Base-by-base conservation (phyloP, 2,888 invertebrate genomes). In the Cremastobaeus sp. region DNA sequence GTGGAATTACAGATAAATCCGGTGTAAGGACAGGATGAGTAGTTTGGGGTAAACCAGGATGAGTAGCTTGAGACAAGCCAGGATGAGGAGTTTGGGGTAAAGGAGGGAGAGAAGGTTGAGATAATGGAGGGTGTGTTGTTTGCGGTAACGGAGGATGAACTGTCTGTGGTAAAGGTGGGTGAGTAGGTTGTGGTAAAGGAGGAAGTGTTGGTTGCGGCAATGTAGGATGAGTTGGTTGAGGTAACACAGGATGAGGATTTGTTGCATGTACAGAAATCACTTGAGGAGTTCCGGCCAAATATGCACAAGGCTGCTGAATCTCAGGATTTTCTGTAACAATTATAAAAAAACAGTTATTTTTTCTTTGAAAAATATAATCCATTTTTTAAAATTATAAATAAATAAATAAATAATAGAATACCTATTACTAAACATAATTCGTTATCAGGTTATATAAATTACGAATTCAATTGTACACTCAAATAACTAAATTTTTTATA, bases 271-370 rank as follows among this genome's bases (percentile, higher is more conserved):
- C 62, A 3, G 65, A 20, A n/a, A 65, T 43, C 12, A 65, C 47
- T 18, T 12, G 47, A 5, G 59, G 35, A 15, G 47, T 30, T 15
- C 48, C 76, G 11, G 82, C 74, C 47, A 84, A 70, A 47, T 84
- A 85, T 37, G 84, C 81, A 21, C 84, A 83, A 54, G 84, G 82
- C 32, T 81, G 81, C 20, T 78, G 57, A 9, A 82, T 77, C 28
- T 85, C 85, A 48, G 81, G 32, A 21, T 48, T 66, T 35, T 66
- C 57, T 66, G 43, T 18, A 50, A 47, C n/a, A n/a, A n/a, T n/a
- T n/a, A 18, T 21, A 21, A 37, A 20, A 14, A 14, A 21, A 43
- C 32, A 25, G n/a, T 12, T 43, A 41, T n/a, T 41, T 8, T n/a
- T 12, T 14, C 12, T 14, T 25, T 32, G 32, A 9, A n/a, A 32